Base-by-base conservation (phyloP, 2,888 invertebrate species). In the Tenthredo livida region DNA sequence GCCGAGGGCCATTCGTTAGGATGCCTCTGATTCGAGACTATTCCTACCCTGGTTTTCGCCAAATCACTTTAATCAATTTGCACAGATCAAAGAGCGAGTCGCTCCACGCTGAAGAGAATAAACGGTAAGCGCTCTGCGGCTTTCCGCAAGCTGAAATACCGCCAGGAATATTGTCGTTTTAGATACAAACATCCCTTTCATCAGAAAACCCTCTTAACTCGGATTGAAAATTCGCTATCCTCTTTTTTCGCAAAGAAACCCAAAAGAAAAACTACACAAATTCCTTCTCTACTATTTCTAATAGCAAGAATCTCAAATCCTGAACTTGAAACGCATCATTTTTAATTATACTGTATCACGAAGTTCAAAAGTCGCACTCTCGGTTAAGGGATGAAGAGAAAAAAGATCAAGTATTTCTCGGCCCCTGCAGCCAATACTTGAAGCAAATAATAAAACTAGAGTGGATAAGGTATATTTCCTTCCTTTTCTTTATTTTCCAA, bases 31-130 rank as follows among this genome's bases (percentile, higher is more conserved):
- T 77, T 50, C 77, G 77, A 54, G 77, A 50, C 77, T 50, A 50
- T 25, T 47, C 29, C 33, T 50, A 54, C 37, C 80, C 61, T 33
- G 80, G 40, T 80, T 80, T 80, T 37, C 80, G 80, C 40, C 80
- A 65, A 80, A 80, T 80, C 80, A 61, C 61, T 80, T 61, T 40
- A 80, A 80, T 80, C 80, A 80, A 80, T 80, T 80, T 80, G 15
- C 80, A 37, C 58, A 61, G 80, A 80, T 80, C 80, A 80, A 80
- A 80, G 80, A 65, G 37, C 80, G 37, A 29, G 67, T 67, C 33
- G 10, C 67, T 67, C 67, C 15, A 33, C 33, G 15, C 6, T 33
- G 15, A 15, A 67, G 67, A 67, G 67, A 67, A 67, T 67, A 67
- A 67, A 25, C 67, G 67, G 29, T 67, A 67, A 15, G 67, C 67